Evolutionary conservation across 2,113 vertebrate genomes (phyloP).

Genomic region (Atrichornis clamosus): DNA sequence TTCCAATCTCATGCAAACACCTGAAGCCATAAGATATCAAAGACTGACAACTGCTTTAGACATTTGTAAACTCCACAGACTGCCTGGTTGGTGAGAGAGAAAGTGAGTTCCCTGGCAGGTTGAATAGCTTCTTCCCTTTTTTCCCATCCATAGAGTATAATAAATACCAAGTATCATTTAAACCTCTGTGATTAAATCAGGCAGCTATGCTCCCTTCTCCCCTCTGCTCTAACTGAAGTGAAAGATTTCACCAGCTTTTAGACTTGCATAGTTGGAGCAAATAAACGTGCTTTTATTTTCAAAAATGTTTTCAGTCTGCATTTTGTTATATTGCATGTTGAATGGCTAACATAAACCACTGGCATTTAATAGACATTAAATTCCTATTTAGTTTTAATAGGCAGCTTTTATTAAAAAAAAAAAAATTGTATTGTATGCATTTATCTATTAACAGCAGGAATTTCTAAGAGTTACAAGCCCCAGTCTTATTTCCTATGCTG

Average conservation of each 20-base stretch:
- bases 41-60: neutral
- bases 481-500: neutral
- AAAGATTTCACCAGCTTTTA: neutral
- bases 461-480: neutral
- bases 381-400: conserved; percentile 10
- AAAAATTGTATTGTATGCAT: neutral
- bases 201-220: neutral
- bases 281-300: neutral
- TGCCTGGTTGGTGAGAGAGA: neutral
- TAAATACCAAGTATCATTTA: neutral
- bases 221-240: neutral
- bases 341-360: neutral
- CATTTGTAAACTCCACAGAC: neutral
- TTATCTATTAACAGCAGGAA: neutral
- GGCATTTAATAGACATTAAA: neutral
- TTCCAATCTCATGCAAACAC: neutral
- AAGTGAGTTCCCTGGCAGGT: neutral
- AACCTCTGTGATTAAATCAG: neutral
- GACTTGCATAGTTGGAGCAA: neutral
- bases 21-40: neutral
- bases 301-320: neutral
- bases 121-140: neutral
- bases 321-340: neutral
- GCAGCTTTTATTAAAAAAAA: conserved; percentile 10
- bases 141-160: neutral